These are phyloP conservation scores for Passerculus sandwichensis DNA, from an alignment of 2,797 vertebrate genomes.

Conservation along the genomic window DNA sequence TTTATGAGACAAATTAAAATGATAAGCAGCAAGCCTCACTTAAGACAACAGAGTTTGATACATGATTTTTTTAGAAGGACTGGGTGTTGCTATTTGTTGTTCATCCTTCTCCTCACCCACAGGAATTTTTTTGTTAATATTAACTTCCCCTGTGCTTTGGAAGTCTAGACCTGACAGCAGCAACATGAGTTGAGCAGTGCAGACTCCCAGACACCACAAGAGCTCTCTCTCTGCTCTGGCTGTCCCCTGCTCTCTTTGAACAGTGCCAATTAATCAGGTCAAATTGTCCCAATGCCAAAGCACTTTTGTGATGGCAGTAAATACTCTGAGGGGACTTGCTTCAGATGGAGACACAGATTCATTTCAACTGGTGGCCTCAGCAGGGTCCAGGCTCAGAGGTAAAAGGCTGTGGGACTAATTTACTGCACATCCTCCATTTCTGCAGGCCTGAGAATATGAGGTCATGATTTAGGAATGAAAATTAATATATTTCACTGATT, in stretches of 20 bases:
- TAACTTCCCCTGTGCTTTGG: neutral
- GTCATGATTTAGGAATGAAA: slow-evolving; percentile 13
- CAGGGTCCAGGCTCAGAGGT: neutral
- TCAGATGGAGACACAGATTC: neutral
- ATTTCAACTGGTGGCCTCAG: neutral
- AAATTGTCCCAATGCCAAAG: slow-evolving; percentile 12
- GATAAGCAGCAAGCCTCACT: neutral
- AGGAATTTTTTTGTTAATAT: neutral
- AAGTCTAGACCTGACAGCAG: neutral
- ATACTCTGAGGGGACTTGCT: neutral
- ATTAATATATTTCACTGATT: slow-evolving; percentile 14
- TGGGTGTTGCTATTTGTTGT: neutral
- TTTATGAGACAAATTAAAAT: neutral
- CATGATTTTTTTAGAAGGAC: neutral
- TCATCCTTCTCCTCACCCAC: neutral
- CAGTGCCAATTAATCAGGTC: slow-evolving; percentile 21
- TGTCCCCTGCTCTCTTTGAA: neutral
- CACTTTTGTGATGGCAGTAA: slow-evolving; percentile 1
- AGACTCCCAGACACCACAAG: neutral
- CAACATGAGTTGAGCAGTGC: neutral
- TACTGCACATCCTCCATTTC: neutral
- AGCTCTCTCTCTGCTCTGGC: neutral
- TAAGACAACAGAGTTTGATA: neutral
- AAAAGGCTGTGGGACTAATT: slow-evolving; percentile 5
- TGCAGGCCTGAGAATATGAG: neutral